Base-by-base conservation (phyloP, 2,888 invertebrate genomes). In the Watsonalla binaria region DNA sequence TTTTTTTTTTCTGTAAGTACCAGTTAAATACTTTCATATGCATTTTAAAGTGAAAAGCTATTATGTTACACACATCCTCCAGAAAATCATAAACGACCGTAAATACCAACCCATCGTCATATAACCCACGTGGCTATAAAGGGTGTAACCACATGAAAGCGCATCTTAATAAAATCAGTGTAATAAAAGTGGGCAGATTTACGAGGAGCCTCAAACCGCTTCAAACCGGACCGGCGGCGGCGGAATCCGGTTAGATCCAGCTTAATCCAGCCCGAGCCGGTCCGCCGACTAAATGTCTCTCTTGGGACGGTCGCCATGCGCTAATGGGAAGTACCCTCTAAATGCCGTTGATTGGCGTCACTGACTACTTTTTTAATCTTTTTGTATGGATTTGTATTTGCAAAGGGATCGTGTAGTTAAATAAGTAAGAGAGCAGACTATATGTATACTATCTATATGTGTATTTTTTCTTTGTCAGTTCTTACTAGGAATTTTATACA, bases 101-200 rank as follows among this genome's bases (percentile, higher is more conserved):
- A 24, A 24, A 24, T 24, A 24, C 24, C 24, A 24, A 64, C n/a
- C 33, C 33, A 46, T 14, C 33, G 34, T 35, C 35, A 35, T 13
- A 35, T 48, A 11, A 37, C 4, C 24, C 24, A 24, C 24, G 24
- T 24, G 24, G 24, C 24, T 60, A 62, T 62, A 55, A 59, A 59
- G 54, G 60, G 54, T 59, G 54, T 45, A 57, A 55, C 59, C 59
- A 60, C 58, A 60, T 65, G 61, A 65, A 62, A 58, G 63, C 57
- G 58, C 58, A 67, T 70, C 63, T 68, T 72, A 69, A 75, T 78
- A 75, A 77, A 76, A 76, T 69, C 68, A 58, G 63, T 62, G 76
- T 74, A 74, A 77, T 76, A 74, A 76, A 74, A 68, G 72, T 65
- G 61, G 66, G 68, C 70, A 76, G 78, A 78, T 81, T 81, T 77